A percentile compares a stretch with the other conserved stretches of the same genome.
phyloP scores from a whole-genome alignment of 2,888 invertebrate species.

The Rapana venosa region DNA sequence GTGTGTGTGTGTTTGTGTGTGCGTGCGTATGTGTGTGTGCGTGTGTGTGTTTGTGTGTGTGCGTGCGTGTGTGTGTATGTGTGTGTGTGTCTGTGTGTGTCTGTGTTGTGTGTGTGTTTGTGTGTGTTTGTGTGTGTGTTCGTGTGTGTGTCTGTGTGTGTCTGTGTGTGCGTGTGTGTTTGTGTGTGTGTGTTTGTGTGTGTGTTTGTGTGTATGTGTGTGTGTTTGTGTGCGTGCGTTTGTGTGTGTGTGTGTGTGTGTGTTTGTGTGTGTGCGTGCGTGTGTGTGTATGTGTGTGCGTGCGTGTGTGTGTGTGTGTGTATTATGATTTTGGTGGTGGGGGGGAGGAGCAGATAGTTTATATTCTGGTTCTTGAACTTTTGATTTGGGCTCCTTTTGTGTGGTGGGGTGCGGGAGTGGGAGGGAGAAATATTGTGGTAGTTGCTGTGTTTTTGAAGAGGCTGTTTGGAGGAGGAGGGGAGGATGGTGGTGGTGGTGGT shows the following conservation, averaged over 20 bases:
- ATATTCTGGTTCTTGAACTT: not conserved
- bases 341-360: no score
- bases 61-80: no score
- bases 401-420: not conserved
- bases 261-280: not conserved
- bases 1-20: not conserved
- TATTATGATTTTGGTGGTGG: not conserved
- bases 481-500: no score
- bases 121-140: not conserved
- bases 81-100: no score
- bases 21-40: not conserved
- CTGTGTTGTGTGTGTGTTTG: not conserved
- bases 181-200: not conserved
- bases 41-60: not conserved
- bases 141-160: not conserved
- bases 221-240: no score
- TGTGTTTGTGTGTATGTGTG: no score
- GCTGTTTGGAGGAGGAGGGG: not conserved
- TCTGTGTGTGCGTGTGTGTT: no score
- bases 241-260: not conserved
- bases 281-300: no score
- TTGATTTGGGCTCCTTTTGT: not conserved
- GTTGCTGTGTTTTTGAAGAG: not conserved
- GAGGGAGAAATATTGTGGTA: not conserved
- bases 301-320: no score